Base-by-base conservation (phyloP, 2,888 invertebrate genomes). In the Epistrophe eligans region DNA sequence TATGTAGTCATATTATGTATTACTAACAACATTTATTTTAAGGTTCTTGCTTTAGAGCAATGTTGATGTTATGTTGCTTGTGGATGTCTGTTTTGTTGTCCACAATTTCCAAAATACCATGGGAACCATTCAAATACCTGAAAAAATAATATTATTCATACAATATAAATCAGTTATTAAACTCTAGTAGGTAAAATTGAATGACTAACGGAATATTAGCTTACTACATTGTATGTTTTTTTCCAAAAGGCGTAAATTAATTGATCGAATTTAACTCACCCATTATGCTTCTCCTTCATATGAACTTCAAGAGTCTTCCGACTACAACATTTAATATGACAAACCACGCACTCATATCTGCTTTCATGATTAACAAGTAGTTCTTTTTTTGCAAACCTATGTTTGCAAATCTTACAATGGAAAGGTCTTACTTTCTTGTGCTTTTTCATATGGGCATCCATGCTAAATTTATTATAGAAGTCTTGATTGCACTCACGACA, bases 261-360 rank as follows among this genome's bases (percentile, higher is more conserved):
- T 24, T 24, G 24, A 24, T 24, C n/a, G n/a, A n/a, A n/a, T n/a
- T 7, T 0, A 28, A 32, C 58, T 70, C 40, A 81, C 80, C 24
- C 13, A 8, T 58, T 72, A 13, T 77, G 83, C 7, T 52, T 32
- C 13, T 45, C n/a, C 40, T 58, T 60, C 52, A 67, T 79, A 35
- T 83, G 83, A 2, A 52, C 43, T 5, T 77, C 52, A 1, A 79
- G 45, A 13, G 15, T 48, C 10, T 38, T 15, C 1, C 28, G 35
- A 57, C 60, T 83, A 10, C 60, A 70, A 19, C 43, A 83, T 28
- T 48, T 57, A 8, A 38, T 67, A 10, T 70, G 17, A 28, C 81
- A 82, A 10, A 62, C 17, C 2, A 58, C 8, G 9, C 83, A 83
- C 45, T 73, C 19, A 5, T 52, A 35, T 52, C 13, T 73, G n/a